Base-by-base conservation (phyloP, 64 coral and sea anemone genomes). In the Stylophora pistillata region DNA sequence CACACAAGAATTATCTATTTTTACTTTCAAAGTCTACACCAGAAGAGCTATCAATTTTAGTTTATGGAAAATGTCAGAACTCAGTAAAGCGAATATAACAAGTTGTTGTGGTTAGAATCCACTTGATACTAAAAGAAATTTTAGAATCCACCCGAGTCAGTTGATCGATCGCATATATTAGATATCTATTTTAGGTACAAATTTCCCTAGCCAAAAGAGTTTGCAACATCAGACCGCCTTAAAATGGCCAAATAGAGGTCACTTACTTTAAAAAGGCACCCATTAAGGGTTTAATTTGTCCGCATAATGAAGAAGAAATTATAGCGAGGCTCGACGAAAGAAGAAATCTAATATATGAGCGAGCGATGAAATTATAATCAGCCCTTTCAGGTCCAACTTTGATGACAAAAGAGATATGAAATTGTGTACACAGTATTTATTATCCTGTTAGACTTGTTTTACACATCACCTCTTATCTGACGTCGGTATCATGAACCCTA, bases 1-100 rank as follows among this genome's bases (percentile, higher is more conserved):
- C 80, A 84, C 53, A 62, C 34, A 70, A 84, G 33, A 69, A 84
- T 84, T 68, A 23, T 33, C 61, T 84, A 84, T 84, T 84, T 84
- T 27, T 84, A 78, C 75, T 56, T 18, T 13, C 75, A 55, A 55
- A 56, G 75, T 78, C 80, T 47, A 13, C 60, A 63, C 34, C 47
- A 21, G 61, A 84, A 84, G 60, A 53, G 80, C 80, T 53, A 69
- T 84, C 28, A 84, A 70, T 84, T 84, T 84, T 26, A 54, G 69
- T 61, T 84, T 37, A 23, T 26, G 28, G 55, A 60, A 28, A 58
- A 69, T 37, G 61, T 69, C 61, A 84, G 65, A 25, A 13, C 65
- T 70, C 27, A 15, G 80, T 11, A 68, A 84, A 84, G 62, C 80
- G 15, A 69, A 84, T 84, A 84, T 84, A 84, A 70, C 47, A 53